These are phyloP conservation scores for Gallirallus australis DNA, from an alignment of 2,797 vertebrate species.

Conservation along the genomic window DNA sequence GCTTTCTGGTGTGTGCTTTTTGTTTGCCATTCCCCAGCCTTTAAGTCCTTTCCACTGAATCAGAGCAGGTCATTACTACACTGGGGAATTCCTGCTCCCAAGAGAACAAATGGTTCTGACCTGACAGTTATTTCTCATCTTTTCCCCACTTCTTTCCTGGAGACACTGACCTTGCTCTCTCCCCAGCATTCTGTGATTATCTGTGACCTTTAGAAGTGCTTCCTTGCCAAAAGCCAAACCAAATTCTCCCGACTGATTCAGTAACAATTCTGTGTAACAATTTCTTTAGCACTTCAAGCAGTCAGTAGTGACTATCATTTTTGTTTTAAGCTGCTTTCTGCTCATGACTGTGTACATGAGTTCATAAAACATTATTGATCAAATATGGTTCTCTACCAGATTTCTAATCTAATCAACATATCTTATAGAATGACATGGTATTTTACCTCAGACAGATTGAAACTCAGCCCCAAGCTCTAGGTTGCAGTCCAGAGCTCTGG, in stretches of 20 bases:
- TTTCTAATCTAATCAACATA: background rate
- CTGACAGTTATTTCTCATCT: background rate
- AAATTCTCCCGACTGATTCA: background rate
- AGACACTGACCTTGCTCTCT: background rate
- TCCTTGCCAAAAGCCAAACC: background rate
- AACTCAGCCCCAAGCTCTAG: background rate
- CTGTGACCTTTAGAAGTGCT: background rate
- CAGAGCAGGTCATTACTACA: background rate
- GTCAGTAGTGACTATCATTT: background rate
- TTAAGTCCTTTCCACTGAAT: background rate
- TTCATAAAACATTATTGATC: background rate
- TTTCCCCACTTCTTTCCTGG: background rate
- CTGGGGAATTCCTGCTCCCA: background rate
- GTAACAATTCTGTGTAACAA: background rate
- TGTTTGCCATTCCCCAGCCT: background rate
- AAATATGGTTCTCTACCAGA: background rate
- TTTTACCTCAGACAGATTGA: background rate
- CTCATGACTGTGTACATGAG: accelerated
- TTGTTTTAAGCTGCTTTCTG: background rate
- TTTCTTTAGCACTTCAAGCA: background rate
- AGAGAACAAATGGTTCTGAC: background rate
- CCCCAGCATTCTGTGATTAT: background rate
- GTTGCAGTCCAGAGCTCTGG: background rate
- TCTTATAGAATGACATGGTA: background rate
- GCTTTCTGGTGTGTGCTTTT: background rate